Conservation (phyloP, 2,888 invertebrate genomes). For the Hirudinaria manillensis region DNA sequence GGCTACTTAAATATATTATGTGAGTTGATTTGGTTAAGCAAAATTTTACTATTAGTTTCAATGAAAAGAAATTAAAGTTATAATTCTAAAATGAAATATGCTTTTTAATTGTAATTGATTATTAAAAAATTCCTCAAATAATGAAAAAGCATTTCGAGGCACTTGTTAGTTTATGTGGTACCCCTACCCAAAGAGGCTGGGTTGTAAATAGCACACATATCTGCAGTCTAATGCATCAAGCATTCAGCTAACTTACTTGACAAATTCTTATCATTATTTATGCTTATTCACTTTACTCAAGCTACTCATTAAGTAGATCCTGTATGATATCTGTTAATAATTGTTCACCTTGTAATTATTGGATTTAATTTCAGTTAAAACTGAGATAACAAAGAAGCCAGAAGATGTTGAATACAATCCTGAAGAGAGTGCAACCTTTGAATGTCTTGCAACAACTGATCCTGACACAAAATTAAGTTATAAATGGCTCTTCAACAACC, state of each 20-base stretch:
- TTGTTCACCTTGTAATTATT: conserved; percentile 12
- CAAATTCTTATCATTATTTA: too few relatives aligned
- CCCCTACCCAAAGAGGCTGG: too few relatives aligned
- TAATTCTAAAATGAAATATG: too few relatives aligned
- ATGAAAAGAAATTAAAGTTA: too few relatives aligned
- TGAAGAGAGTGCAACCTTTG: conserved; percentile 26
- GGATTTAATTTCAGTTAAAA: conserved; percentile 31
- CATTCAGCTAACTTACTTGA: too few relatives aligned
- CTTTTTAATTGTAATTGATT: too few relatives aligned
- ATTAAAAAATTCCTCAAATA: too few relatives aligned
- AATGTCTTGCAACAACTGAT: conserved; percentile 34
- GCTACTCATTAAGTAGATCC: not conserved
- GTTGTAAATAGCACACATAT: too few relatives aligned
- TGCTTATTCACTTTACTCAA: too few relatives aligned
- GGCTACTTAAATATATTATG: conserved; percentile 39
- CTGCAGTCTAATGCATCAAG: too few relatives aligned
- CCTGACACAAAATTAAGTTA: conserved; percentile 35
- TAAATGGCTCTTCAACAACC: conserved; percentile 32
- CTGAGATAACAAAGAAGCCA: conserved; percentile 28
- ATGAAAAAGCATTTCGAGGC: too few relatives aligned
- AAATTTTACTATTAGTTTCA: not conserved
- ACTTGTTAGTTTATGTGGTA: too few relatives aligned
- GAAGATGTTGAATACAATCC: conserved; percentile 25
- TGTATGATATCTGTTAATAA: not conserved
- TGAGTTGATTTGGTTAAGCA: conserved; percentile 33